phyloP scores from a whole-genome alignment of 2,797 vertebrate species.

The Poecilia velifera region DNA sequence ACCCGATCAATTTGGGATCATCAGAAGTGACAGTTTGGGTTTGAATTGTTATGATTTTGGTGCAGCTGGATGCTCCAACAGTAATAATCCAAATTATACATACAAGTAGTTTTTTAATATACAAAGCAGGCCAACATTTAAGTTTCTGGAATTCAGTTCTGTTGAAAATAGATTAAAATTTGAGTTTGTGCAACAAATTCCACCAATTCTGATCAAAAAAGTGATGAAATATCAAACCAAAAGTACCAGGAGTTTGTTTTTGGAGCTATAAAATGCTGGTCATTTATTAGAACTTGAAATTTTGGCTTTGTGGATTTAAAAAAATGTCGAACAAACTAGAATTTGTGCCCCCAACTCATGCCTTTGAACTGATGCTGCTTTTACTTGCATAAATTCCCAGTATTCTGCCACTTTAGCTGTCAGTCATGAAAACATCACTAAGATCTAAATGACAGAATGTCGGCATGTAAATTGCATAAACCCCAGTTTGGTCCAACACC shows the following conservation, averaged over 20 bases:
- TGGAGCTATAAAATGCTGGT: not conserved
- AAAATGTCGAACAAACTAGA: not conserved
- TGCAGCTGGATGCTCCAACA: not conserved
- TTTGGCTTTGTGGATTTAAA: not conserved
- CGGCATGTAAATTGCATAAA: not conserved
- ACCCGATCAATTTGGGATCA: not conserved
- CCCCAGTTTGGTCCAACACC: not conserved
- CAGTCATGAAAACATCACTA: not conserved
- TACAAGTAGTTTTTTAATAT: not conserved
- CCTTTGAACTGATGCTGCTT: not conserved
- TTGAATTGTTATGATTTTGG: not conserved
- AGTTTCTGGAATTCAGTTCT: not conserved
- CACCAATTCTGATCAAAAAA: not conserved
- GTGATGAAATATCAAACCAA: not conserved
- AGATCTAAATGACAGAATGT: conserved; percentile 12
- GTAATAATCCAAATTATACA: not conserved
- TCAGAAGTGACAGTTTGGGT: not conserved
- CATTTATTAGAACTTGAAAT: not conserved
- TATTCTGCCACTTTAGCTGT: conserved; percentile 12
- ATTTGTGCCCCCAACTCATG: not conserved
- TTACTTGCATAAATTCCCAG: not conserved
- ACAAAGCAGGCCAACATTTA: not conserved
- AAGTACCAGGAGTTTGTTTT: not conserved
- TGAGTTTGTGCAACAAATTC: not conserved
- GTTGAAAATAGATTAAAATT: not conserved